Base-by-base conservation (phyloP, 2,888 invertebrate genomes). In the Epiblema foenella region DNA sequence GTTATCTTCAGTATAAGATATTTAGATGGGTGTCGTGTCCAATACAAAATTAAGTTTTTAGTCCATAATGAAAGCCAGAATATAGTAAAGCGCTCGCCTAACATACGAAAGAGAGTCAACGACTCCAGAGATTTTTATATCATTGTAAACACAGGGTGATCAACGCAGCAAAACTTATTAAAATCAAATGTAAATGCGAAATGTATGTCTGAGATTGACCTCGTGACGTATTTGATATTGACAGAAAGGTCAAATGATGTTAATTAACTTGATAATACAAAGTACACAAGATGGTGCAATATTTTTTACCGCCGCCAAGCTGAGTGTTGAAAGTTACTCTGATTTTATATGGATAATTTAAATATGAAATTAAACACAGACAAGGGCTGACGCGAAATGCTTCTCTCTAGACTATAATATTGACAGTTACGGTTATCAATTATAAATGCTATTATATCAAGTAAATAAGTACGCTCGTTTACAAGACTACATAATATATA, bases 191-290 rank as follows among this genome's bases (percentile, higher is more conserved):
- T 0, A 42, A 42, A 39, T 39, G 15, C 39, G 4, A 15, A 42
- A 42, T 42, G 12, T 4, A 3, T 42, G 42, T 42, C 15, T 39
- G 12, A 11, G 39, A 46, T 46, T 46, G 7, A 46, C 46, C n/a
- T 8, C 5, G 7, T n/a, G n/a, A 46, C 8, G n/a, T 15, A 15
- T 42, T 5, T 42, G 42, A 46, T n/a, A n/a, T n/a, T n/a, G 7
- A 7, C n/a, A n/a, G 8, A 46, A 46, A 8, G 8, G 46, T 7
- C n/a, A n/a, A 46, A 46, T 8, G n/a, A n/a, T 15, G 46, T n/a
- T 46, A 46, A 46, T 42, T 42, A 42, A 46, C 46, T n/a, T n/a
- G 46, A n/a, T 46, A 46, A 46, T 46, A n/a, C n/a, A 42, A 42
- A 15, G 46, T 46, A 46, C 46, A 46, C 46, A n/a, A 15, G 5